Percentiles rank a stretch among this genome's conserved stretches.
phyloP scores from a whole-genome alignment of 2,113 vertebrate genomes.

The Taurulus bubalis region DNA sequence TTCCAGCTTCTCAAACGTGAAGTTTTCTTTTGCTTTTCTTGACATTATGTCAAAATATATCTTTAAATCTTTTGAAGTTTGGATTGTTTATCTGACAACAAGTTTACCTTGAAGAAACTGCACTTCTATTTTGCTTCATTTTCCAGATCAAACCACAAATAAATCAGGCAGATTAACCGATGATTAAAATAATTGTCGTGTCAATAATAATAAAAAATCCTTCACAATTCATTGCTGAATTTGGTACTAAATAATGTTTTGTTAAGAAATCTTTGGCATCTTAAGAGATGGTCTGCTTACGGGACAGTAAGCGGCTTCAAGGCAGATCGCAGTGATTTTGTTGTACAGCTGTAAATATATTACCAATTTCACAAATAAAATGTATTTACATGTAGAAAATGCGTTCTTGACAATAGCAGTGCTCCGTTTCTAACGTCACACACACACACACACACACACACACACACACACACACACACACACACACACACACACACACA shows the following conservation, averaged over 20 bases:
- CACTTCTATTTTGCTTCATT: not conserved
- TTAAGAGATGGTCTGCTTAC: not conserved
- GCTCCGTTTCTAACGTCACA: conserved; percentile 13
- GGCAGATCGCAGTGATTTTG: conserved; percentile 39
- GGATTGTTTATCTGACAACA: not conserved
- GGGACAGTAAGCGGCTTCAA: conserved; percentile 12
- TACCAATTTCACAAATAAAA: conserved; percentile 49
- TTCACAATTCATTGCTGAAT: not conserved
- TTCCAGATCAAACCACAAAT: not conserved
- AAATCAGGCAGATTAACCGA: not conserved
- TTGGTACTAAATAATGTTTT: conserved; percentile 39
- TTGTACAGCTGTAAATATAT: conserved; percentile 56
- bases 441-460: conserved; percentile 2
- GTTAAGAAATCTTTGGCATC: conserved; percentile 54
- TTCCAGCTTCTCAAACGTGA: not conserved
- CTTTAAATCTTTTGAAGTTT: not conserved
- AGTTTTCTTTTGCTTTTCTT: not conserved
- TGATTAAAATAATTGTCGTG: too few species aligned
- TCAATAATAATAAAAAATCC: conserved; percentile 9
- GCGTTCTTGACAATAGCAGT: conserved; percentile 20
- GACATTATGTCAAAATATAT: not conserved
- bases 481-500: not conserved
- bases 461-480: conserved; percentile 13
- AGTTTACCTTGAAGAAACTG: not conserved
- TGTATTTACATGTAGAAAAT: conserved; percentile 54